phyloP scores from a whole-genome alignment of 2,113 vertebrate species.

The Paradisaea rubra region DNA sequence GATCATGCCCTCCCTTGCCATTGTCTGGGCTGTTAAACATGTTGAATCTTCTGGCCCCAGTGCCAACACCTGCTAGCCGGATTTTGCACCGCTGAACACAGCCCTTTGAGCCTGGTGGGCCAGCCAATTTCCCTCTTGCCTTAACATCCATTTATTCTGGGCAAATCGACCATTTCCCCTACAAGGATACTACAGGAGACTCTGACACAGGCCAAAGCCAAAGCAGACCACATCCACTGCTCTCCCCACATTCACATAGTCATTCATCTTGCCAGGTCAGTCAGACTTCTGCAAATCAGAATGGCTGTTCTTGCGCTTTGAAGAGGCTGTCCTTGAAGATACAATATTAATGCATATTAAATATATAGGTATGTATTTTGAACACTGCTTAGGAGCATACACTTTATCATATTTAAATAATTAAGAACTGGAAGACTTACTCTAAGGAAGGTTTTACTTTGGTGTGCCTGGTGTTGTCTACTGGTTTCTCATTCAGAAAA shows the following conservation, averaged over 20 bases:
- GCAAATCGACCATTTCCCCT: background rate
- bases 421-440: background rate
- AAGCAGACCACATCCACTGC: background rate
- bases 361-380: background rate
- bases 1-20: rapidly evolving
- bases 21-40: background rate
- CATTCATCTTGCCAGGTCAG: background rate
- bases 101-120: background rate
- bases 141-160: background rate
- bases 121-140: background rate
- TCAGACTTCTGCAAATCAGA: background rate
- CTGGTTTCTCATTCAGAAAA: background rate
- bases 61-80: background rate
- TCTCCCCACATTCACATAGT: background rate
- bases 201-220: background rate
- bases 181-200: background rate
- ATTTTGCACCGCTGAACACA: background rate
- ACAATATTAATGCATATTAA: background rate
- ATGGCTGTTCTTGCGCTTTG: background rate
- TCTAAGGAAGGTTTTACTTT: background rate
- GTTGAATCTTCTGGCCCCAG: background rate
- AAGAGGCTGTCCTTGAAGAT: background rate
- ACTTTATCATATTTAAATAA: background rate
- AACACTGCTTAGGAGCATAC: background rate
- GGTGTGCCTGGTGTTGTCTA: background rate